Evolutionary conservation across 2,888 invertebrate species (phyloP).

Genomic region (Calliphora vomitoria): DNA sequence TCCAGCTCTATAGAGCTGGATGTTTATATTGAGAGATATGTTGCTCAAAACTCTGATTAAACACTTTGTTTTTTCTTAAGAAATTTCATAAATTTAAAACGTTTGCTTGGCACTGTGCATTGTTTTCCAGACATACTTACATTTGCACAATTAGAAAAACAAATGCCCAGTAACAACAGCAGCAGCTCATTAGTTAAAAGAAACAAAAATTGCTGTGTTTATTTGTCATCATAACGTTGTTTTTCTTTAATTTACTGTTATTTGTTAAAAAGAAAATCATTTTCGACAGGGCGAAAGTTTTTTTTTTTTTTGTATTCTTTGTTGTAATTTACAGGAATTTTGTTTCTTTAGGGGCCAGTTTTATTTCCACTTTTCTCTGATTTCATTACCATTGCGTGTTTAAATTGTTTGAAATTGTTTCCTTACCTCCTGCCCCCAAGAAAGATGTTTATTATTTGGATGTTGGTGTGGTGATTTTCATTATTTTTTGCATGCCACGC

Average conservation of each 20-base stretch:
- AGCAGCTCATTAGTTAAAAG: constrained; percentile 57
- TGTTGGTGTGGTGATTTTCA: constrained; percentile 19
- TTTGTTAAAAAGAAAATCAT: constrained; percentile 34
- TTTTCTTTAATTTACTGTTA: constrained; percentile 57
- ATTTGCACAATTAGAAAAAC: neutral
- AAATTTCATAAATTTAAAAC: neutral
- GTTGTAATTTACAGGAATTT: neutral
- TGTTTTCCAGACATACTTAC: neutral
- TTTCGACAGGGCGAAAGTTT: neutral
- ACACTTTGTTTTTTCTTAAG: neutral
- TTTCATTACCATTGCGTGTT: constrained; percentile 54
- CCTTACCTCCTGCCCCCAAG: neutral
- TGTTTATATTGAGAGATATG: no score
- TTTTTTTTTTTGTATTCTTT: neutral
- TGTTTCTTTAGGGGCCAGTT: constrained; percentile 16
- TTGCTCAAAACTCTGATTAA: no score
- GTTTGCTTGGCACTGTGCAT: neutral
- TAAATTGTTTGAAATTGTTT: constrained; percentile 34
- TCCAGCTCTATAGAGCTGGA: no score
- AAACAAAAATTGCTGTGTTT: constrained; percentile 54
- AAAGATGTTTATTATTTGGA: neutral
- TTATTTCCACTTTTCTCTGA: constrained; percentile 8
- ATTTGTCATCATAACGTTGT: constrained; percentile 60
- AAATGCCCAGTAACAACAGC: neutral
- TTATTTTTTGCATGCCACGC: constrained; percentile 42